These are phyloP conservation scores for Protodeltote pygarga DNA, from an alignment of 2,888 invertebrate genomes.

Conservation along the genomic window DNA sequence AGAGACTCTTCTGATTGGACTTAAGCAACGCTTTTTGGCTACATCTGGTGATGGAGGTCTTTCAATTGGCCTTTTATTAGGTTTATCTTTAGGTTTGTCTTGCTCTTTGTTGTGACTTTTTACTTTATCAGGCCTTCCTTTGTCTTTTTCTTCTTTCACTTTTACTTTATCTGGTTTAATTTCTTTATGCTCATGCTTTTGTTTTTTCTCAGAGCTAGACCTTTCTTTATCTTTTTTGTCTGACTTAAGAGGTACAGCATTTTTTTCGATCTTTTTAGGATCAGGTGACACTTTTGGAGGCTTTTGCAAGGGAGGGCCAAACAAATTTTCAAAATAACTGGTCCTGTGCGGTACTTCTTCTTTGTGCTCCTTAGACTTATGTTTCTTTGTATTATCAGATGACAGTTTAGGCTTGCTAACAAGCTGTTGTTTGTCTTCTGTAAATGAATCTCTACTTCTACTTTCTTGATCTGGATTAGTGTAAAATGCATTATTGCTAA, in stretches of 20 bases:
- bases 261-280: slow-evolving; percentile 84
- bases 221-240: slow-evolving; percentile 88
- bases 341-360: slow-evolving; percentile 86
- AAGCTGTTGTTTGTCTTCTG: slow-evolving; percentile 87
- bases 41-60: slow-evolving; percentile 76
- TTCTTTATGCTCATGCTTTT: slow-evolving; percentile 82
- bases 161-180: slow-evolving; percentile 78
- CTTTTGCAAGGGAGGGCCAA: slow-evolving; percentile 94
- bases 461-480: slow-evolving; percentile 85
- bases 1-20: slow-evolving; percentile 69
- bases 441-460: slow-evolving; percentile 86
- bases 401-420: slow-evolving; percentile 91
- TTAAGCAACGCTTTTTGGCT: slow-evolving; percentile 72
- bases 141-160: slow-evolving; percentile 81
- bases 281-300: slow-evolving; percentile 90
- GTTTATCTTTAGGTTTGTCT: slow-evolving; percentile 86
- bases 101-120: slow-evolving; percentile 87
- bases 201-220: slow-evolving; percentile 79
- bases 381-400: slow-evolving; percentile 87
- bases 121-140: slow-evolving; percentile 78
- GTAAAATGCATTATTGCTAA: slow-evolving; percentile 78
- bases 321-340: slow-evolving; percentile 92
- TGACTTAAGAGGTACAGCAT: slow-evolving; percentile 65
- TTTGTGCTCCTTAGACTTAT: slow-evolving; percentile 86
- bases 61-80: slow-evolving; percentile 81